Evolutionary conservation across 2,113 vertebrate species (phyloP), one percentile per base, ranked within the genome.

Genomic region (Rhineura floridana): DNA sequence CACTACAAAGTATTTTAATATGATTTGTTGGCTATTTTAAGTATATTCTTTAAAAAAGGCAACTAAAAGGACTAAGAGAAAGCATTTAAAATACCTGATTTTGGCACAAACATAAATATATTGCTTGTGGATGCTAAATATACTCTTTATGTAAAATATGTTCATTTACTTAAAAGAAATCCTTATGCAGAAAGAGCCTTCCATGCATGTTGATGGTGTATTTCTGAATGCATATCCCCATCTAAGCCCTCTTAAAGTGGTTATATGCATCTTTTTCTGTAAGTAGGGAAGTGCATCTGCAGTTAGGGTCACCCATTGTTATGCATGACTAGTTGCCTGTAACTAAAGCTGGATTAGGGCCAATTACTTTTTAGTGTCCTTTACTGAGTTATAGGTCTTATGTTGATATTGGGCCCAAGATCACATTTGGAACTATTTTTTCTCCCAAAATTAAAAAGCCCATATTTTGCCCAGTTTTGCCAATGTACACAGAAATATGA

Each of bases 1-100:
- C 44, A 90, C 65, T 87, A 70, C 75, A 88, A 78, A 91, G 87
- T 42, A 88, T 93, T 94, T 96, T 95, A 92, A 92, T 90, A 88
- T 92, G 89, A 94, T 95, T 93, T 94, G 91, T 93, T 96, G 75
- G 65, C 2, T 77, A 83, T 94, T 93, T 97, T 90, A 70, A 70
- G n/a, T 59, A 59, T 59, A 59, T n/a, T n/a, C n/a, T n/a, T n/a
- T n/a, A n/a, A n/a, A n/a, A 79, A 72, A 30, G 25, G 81, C 80
- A 94, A 91, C 84, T 55, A 70, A 91, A 94, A 92, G 91, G 46
- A 67, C 82, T 93, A 92, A 90, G 4, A 8, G 88, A 93, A 92
- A 28, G 87, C 30, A 89, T 89, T 93, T 92, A 91, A 93, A 95
- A 75, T 87, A 91, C 55, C 87, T 92, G 94, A 76, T 42, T 21